Conservation (phyloP, 2,797 vertebrate species). For the Masticophis lateralis region DNA sequence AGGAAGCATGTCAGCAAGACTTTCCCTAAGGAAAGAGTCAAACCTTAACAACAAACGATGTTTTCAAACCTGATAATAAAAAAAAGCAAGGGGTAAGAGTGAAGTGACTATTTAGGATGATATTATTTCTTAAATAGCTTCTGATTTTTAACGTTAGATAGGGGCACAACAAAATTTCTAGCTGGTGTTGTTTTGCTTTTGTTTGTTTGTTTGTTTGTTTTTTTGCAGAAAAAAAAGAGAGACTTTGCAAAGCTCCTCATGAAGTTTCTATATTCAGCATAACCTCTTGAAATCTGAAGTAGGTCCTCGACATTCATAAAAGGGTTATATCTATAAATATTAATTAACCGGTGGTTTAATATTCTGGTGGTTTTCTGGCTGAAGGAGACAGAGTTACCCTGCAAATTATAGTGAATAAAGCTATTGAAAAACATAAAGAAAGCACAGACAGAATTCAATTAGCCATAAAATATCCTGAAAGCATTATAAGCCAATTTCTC, state of each 20-base stretch:
- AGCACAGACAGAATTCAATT: background rate
- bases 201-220: too few relatives aligned
- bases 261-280: background rate
- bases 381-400: background rate
- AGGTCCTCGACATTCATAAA: background rate
- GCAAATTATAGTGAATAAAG: background rate
- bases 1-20: background rate
- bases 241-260: background rate
- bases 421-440: background rate
- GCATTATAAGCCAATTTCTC: background rate
- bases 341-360: background rate
- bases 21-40: background rate
- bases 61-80: background rate
- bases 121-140: background rate
- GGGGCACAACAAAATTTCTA: background rate
- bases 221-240: background rate
- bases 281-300: background rate
- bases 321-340: background rate
- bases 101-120: background rate
- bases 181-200: background rate
- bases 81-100: background rate
- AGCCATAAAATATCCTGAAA: background rate
- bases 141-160: background rate
- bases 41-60: background rate
- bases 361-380: background rate